Conservation (phyloP, 2,113 vertebrate genomes). For the Chaenogobius annularis region DNA sequence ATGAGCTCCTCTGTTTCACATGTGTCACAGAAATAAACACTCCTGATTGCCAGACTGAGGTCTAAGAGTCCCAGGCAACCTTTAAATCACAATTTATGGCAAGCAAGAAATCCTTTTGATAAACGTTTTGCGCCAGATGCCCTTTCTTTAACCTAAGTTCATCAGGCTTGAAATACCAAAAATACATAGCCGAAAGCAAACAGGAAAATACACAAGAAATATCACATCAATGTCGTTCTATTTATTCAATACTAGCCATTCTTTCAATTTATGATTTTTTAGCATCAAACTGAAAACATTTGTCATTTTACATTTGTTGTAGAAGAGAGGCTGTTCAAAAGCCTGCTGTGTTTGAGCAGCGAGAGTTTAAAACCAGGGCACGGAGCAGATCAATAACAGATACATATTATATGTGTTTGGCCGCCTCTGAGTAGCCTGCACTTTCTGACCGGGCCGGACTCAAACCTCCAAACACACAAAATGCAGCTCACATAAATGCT, state of each 20-base stretch:
- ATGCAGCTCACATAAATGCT: background rate
- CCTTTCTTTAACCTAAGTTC: background rate
- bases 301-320: background rate
- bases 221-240: background rate
- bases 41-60: no score
- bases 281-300: background rate
- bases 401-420: constrained; percentile 9
- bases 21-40: no score
- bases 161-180: background rate
- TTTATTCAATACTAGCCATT: background rate
- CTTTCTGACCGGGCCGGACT: constrained; percentile 1
- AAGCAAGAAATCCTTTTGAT: background rate
- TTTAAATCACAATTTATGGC: background rate
- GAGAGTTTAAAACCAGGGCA: background rate
- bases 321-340: background rate
- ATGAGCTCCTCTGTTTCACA: no score
- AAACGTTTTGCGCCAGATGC: background rate
- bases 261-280: background rate
- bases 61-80: no score
- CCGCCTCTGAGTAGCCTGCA: background rate
- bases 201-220: no score
- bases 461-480: constrained; percentile 1
- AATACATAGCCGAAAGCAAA: background rate
- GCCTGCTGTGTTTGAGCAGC: background rate
- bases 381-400: constrained; percentile 7